Conservation (phyloP, 2,888 invertebrate species). For the Chrysolina oricalcia region DNA sequence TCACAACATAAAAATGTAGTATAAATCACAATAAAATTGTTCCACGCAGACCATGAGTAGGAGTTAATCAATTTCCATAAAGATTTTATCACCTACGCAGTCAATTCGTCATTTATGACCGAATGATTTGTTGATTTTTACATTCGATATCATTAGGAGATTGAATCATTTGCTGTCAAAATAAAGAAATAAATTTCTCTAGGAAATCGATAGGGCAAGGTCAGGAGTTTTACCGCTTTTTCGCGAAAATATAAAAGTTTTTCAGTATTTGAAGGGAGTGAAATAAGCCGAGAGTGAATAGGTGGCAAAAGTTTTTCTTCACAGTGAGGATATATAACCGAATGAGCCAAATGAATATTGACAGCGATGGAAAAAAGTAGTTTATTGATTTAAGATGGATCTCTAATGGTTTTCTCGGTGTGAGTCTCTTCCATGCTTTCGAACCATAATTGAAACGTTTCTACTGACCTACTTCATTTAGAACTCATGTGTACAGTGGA, state of each 20-base stretch:
- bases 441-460: constrained; percentile 7
- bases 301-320: neutral
- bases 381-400: constrained; percentile 9
- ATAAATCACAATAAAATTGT: neutral
- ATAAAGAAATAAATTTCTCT: neutral
- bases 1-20: neutral
- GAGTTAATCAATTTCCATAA: neutral
- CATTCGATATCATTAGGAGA: neutral
- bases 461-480: constrained; percentile 5
- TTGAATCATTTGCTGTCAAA: neutral
- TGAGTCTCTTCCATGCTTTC: neutral
- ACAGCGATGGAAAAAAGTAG: constrained; percentile 1
- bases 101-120: neutral
- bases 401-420: constrained; percentile 15
- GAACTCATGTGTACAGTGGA: neutral
- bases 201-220: neutral
- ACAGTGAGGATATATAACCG: neutral
- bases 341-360: constrained; percentile 1
- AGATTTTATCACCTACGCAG: neutral
- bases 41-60: neutral
- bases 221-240: neutral
- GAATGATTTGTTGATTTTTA: constrained; percentile 3
- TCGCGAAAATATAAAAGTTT: neutral
- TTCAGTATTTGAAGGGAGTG: neutral
- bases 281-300: neutral